A percentile compares a stretch with the other conserved stretches of the same genome.
phyloP scores from a whole-genome alignment of 2,888 invertebrate species.

The Phengaris alcon region DNA sequence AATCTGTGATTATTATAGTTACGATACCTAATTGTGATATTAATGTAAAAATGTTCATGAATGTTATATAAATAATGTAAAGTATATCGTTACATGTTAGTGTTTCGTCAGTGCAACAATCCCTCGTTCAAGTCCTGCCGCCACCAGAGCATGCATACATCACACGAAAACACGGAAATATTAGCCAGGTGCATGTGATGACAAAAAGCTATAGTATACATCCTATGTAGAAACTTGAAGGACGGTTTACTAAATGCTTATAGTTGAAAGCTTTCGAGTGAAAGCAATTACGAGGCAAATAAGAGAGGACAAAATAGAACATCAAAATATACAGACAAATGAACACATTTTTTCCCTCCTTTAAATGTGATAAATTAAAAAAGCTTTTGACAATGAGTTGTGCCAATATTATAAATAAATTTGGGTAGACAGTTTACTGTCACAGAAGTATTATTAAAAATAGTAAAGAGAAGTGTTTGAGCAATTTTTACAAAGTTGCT shows the following conservation, averaged over 20 bases:
- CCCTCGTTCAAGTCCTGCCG: conserved; percentile 76
- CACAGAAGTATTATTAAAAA: background rate
- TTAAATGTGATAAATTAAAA: background rate
- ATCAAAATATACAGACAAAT: background rate
- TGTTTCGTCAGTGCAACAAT: conserved; percentile 64
- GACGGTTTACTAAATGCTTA: background rate
- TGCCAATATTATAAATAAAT: background rate
- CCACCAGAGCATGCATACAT: conserved; percentile 69
- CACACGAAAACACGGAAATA: conserved; percentile 64
- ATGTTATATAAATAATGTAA: conserved; percentile 32
- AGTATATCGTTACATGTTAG: conserved; percentile 35
- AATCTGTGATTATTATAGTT: background rate
- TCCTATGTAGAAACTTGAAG: background rate
- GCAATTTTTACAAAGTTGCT: conserved; percentile 28
- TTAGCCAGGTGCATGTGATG: conserved; percentile 60
- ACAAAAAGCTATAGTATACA: conserved; percentile 33
- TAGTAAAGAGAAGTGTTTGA: conserved; percentile 2
- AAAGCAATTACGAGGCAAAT: background rate
- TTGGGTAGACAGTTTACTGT: background rate
- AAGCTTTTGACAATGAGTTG: background rate
- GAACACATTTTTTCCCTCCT: background rate
- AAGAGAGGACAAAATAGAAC: background rate
- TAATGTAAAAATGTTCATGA: conserved; percentile 36
- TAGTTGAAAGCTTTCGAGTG: background rate
- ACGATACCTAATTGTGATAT: background rate